Base-by-base conservation (phyloP, 2,113 vertebrate genomes). In the Microcebus murinus region DNA sequence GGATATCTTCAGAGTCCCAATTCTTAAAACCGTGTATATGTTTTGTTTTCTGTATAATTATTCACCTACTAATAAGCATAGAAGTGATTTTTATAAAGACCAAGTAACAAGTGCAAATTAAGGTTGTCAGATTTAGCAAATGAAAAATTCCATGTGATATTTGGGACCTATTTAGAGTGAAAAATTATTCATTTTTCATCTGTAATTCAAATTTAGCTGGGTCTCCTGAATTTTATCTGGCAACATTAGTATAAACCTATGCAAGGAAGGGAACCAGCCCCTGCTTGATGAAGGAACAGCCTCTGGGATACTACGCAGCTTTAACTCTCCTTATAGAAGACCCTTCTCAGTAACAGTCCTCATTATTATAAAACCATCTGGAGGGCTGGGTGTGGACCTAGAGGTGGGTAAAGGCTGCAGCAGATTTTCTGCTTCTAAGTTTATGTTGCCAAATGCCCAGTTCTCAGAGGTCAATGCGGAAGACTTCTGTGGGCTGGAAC, bases 41-140 rank as follows among this genome's bases (percentile, higher is more conserved):
- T 87, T 87, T 61, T 90, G 17, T 83, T 86, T 85, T 86, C 34
- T 90, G 20, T 29, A 8, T 77, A 65, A 70, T 63, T 77, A 34
- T 86, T 97, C 84, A 74, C 48, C 52, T 74, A 3, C 71, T 89
- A 65, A 27, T 70, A 67, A 76, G 13, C 45, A 0, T 81, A 90
- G 63, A 80, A 42, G 12, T 17, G 13, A 42, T 77, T 96, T 84
- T 94, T 96, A 68, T 68, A 68, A 89, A 93, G 71, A 55, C 23
- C 18, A 39, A 92, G 50, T 77, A 91, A 4, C 55, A 81, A 92
- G 23, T 94, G 45, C 21, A 71, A 94, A 93, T 42, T 87, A 94
- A 71, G 17, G 20, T 87, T 68, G 74, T 93, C 61, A 86, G 65
- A 91, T 84, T 82, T 25, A 79, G 34, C 29, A 67, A 77, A 57